These are phyloP conservation scores for Sarcophaga caerulescens DNA, from an alignment of 2,888 invertebrate species.

Conservation along the genomic window DNA sequence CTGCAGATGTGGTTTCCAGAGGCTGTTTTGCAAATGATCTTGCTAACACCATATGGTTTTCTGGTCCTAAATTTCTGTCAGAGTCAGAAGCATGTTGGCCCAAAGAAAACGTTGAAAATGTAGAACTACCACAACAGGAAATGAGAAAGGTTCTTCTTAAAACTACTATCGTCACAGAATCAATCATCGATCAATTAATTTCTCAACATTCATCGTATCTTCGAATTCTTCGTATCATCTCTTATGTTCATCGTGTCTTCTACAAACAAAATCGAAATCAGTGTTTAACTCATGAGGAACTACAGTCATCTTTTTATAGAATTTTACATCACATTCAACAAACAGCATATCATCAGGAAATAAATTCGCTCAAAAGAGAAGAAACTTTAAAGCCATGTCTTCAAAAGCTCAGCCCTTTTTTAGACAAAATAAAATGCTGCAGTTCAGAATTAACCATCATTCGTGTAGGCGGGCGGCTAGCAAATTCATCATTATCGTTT, in stretches of 20 bases:
- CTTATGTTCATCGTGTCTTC: constrained; percentile 26
- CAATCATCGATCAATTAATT: constrained; percentile 8
- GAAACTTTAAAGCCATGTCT: no score
- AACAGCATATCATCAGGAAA: no score
- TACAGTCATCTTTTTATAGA: not conserved
- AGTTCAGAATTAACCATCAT: not conserved
- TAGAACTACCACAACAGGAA: constrained; percentile 67
- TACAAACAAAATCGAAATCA: constrained; percentile 4
- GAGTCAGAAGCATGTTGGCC: not conserved
- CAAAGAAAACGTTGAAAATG: not conserved
- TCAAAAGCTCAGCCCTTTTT: no score
- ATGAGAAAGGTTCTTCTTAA: not conserved
- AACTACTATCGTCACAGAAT: not conserved
- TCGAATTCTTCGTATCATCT: constrained; percentile 22
- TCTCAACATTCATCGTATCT: constrained; percentile 10
- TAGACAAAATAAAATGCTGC: no score
- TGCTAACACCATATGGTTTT: no score
- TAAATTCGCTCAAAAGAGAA: no score
- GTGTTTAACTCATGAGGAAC: not conserved
- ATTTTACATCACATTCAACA: no score
- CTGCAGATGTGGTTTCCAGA: no score
- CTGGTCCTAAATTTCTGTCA: no score
- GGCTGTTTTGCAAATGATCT: not conserved
- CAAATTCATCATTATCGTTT: constrained; percentile 3
- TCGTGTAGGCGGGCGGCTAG: not conserved